Evolutionary conservation across 2,888 invertebrate species (phyloP).

Genomic region (Cybosia mesomella): DNA sequence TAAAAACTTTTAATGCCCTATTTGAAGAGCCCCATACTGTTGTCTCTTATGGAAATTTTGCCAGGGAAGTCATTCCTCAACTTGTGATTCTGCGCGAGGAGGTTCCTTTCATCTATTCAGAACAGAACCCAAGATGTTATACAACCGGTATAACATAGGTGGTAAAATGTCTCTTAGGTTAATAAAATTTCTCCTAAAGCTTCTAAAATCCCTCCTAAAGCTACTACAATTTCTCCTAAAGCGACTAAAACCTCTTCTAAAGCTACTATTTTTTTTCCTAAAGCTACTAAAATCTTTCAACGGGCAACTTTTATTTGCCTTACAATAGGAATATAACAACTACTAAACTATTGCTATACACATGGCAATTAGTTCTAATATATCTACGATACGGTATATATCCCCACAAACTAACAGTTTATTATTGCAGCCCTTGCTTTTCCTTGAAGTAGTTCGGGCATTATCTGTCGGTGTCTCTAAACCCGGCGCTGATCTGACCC

Average conservation of each 20-base stretch:
- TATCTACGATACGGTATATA: neutral
- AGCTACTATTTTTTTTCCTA: neutral
- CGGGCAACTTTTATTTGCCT: neutral
- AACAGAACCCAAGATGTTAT: neutral
- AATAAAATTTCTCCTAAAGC: neutral
- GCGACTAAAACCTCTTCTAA: neutral
- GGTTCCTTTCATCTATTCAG: no score
- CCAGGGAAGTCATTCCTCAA: no score
- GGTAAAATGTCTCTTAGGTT: neutral
- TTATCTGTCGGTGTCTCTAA: conserved; percentile 27
- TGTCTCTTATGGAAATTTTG: no score
- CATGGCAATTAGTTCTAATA: no score
- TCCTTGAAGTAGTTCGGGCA: neutral
- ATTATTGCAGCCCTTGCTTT: no score
- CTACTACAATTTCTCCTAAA: neutral
- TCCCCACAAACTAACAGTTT: conserved; percentile 1
- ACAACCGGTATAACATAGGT: neutral
- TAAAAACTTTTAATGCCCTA: no score
- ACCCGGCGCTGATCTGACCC: conserved; percentile 54
- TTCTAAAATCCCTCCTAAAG: neutral
- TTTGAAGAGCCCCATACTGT: no score
- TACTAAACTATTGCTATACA: no score
- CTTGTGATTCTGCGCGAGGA: no score
- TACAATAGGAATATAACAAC: neutral
- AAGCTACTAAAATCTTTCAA: neutral